These are phyloP conservation scores for Eubasilissa splendida DNA, from an alignment of 2,888 invertebrate species.

Conservation along the genomic window DNA sequence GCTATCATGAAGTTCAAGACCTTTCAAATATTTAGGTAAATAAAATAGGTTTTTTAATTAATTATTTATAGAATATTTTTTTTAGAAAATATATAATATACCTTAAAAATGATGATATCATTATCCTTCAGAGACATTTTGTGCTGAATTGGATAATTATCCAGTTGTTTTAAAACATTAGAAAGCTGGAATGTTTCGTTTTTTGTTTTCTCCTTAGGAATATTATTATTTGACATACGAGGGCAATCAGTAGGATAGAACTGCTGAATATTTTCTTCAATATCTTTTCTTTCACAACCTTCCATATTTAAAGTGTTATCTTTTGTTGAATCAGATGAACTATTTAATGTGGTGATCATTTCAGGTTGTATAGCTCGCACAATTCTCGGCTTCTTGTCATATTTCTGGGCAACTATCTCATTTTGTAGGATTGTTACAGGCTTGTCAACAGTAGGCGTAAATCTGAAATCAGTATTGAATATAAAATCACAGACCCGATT, in stretches of 20 bases:
- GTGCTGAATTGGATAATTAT: conserved; percentile 41
- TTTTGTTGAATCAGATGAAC: not conserved
- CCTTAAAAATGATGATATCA: conserved; percentile 50
- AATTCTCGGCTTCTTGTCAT: conserved; percentile 54
- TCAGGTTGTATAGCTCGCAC: conserved; percentile 51
- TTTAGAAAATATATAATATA: conserved; percentile 14
- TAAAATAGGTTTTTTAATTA: not conserved
- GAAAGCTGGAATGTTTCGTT: not conserved
- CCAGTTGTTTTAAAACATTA: conserved; percentile 38
- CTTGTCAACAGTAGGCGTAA: conserved; percentile 48
- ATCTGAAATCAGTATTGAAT: conserved; percentile 45
- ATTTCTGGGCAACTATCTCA: conserved; percentile 35
- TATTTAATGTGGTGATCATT: conserved; percentile 12
- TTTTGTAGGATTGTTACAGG: conserved; percentile 51
- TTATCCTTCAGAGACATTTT: conserved; percentile 43
- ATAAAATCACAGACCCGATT: not conserved
- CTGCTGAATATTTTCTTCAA: not conserved
- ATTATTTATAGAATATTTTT: not conserved
- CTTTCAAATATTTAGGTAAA: not conserved
- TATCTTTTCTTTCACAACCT: conserved; percentile 4
- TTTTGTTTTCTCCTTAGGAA: too few relatives aligned
- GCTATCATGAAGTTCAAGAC: not conserved
- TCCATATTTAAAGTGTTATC: not conserved
- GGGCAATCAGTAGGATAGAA: not conserved
- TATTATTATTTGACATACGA: too few relatives aligned